Base-by-base conservation (phyloP, 2,113 vertebrate genomes). In the Tor tambroides region DNA sequence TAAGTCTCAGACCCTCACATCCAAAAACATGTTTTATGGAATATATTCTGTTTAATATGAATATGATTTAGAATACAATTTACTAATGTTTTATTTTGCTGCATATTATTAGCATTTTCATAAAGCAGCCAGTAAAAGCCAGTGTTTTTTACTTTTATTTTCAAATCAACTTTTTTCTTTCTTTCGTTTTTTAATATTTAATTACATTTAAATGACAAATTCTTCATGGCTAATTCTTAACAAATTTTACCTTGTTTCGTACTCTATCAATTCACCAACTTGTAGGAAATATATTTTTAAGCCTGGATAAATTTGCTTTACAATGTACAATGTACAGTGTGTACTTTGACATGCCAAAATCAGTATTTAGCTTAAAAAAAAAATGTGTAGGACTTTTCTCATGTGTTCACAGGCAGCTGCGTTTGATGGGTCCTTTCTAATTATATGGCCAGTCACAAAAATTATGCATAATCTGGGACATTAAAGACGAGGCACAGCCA, bases 1-100 rank as follows among this genome's bases (percentile, higher is more conserved):
- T 83, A 11, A 49, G 28, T 32, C 49, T 74, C 46, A 74, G 28
- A 51, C 81, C 65, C 65, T 35, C 81, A 83, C 81, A 83, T 83
- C 28, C 30, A 32, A n/a, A n/a, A n/a, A n/a, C n/a, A n/a, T 17
- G 49, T 51, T 15, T 51, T 51, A 17, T 17, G 49, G 49, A 51
- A 17, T 51, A 17, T 17, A 51, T 51, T 51, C 49, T 51, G 14
- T 51, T 51, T 51, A 23, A 59, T 59, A 21, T 59, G 6, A 59
- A 59, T 23, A 23, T 59, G 54, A 23, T 54, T 54, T 54, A 54
- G 6, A 14, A 49, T 49, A 49, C 5, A 54, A 17, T 54, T 14
- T 65, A 67, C 65, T 67, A 32, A 69, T 69, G 28, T 69, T 19
- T 56, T 56, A 56, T 56, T 23, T 69, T 69, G 30, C 19, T 63